Evolutionary conservation across 2,113 vertebrate species (phyloP).

Genomic region (Heteronetta atricapilla): DNA sequence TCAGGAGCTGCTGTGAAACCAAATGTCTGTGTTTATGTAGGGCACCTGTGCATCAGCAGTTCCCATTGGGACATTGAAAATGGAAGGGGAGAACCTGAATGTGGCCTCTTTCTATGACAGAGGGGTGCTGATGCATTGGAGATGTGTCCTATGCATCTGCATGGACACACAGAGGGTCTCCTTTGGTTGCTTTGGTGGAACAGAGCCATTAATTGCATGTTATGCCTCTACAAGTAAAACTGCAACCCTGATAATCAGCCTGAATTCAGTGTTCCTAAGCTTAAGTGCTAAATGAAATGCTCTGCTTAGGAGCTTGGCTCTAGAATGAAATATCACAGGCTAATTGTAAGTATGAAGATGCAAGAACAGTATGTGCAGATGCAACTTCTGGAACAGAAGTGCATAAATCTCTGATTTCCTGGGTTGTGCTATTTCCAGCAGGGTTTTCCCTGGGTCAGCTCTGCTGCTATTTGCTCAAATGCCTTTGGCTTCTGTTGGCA

Average conservation of each 20-base stretch:
- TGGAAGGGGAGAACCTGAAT: not conserved
- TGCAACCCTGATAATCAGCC: not conserved
- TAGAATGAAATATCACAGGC: not conserved
- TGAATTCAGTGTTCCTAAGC: not conserved
- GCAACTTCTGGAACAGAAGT: not conserved
- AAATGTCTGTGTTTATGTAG: not conserved
- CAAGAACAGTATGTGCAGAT: not conserved
- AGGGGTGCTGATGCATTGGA: not conserved
- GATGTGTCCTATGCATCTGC: not conserved
- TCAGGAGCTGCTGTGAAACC: not conserved
- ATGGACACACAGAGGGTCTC: accelerated
- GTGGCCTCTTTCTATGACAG: not conserved
- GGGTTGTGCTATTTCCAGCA: not conserved
- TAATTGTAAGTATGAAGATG: not conserved
- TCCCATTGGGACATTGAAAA: not conserved
- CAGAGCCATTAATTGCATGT: not conserved
- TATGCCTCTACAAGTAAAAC: not conserved
- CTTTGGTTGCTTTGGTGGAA: not conserved
- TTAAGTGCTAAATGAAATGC: not conserved
- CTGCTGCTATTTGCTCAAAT: not conserved
- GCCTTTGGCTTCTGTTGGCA: not conserved
- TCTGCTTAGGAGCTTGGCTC: not conserved
- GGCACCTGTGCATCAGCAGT: not conserved
- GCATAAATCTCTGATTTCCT: not conserved
- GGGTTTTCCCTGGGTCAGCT: not conserved